Percentiles rank a stretch among this genome's conserved stretches.
Evolutionary conservation across 2,888 invertebrate species (phyloP).

Genomic region (Galerucella calmariensis): DNA sequence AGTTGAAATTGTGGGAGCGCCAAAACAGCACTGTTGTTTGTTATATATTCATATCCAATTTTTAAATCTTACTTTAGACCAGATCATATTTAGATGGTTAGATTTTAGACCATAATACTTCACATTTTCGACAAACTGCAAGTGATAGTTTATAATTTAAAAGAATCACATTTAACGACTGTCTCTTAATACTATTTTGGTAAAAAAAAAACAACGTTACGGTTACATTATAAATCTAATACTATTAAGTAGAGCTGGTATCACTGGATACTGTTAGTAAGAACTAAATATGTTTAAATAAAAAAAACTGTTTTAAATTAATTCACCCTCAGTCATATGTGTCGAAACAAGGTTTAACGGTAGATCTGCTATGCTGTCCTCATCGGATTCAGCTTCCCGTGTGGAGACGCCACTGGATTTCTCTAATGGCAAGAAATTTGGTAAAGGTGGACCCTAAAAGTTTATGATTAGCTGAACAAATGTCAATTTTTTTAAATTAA

Average conservation of each 20-base stretch:
- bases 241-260: slow-evolving; percentile 51
- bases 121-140: background rate
- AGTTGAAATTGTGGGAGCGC: too few relatives aligned
- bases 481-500: too few relatives aligned
- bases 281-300: slow-evolving; percentile 23
- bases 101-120: background rate
- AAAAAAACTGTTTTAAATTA: slow-evolving; percentile 54
- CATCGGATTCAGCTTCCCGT: slow-evolving; percentile 61
- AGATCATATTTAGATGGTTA: background rate
- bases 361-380: slow-evolving; percentile 70
- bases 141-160: background rate
- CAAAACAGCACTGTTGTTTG: too few relatives aligned
- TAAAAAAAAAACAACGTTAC: slow-evolving; percentile 29
- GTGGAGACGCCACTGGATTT: slow-evolving; percentile 58
- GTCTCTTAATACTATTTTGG: slow-evolving; percentile 22
- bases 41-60: too few relatives aligned
- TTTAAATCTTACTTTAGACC: too few relatives aligned
- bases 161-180: background rate
- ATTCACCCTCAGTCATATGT: slow-evolving; percentile 72
- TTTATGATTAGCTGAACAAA: background rate
- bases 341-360: slow-evolving; percentile 78
- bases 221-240: slow-evolving; percentile 45
- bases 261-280: slow-evolving; percentile 47
- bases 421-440: slow-evolving; percentile 60
- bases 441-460: slow-evolving; percentile 62